phyloP scores from a whole-genome alignment of 2,113 vertebrate genomes.

The Ariopsis seemanni region DNA sequence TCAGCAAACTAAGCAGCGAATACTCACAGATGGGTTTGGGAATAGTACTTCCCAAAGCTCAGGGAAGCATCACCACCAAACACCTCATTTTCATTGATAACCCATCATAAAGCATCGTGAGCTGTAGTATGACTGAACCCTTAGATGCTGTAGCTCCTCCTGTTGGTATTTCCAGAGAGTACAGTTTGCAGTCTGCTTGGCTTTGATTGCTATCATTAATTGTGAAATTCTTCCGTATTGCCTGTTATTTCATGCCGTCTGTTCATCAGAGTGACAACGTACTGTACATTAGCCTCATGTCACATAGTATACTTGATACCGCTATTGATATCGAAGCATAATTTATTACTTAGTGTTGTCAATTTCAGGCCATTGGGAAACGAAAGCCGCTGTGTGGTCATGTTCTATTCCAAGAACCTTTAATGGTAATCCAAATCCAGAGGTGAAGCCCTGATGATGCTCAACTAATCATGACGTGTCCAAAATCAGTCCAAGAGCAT shows the following conservation, averaged over 20 bases:
- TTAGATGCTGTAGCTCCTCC: neutral
- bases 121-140: too few species aligned
- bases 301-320: neutral
- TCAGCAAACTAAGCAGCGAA: too few species aligned
- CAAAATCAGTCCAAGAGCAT: conserved; percentile 6
- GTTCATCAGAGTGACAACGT: neutral
- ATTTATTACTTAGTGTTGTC: neutral
- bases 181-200: neutral
- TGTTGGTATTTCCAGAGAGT: neutral
- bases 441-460: conserved; percentile 3
- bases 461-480: neutral
- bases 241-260: neutral
- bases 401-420: neutral
- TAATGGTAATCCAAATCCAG: conserved; percentile 41
- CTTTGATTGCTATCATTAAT: neutral
- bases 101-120: too few species aligned
- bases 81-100: too few species aligned
- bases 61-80: too few species aligned
- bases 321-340: neutral
- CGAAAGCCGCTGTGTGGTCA: neutral
- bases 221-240: neutral
- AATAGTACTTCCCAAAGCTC: too few species aligned
- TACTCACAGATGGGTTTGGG: too few species aligned
- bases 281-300: neutral
- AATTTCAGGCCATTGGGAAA: neutral